Base-by-base conservation (phyloP, 2,113 vertebrate genomes). In the Oreochromis tanganicae region DNA sequence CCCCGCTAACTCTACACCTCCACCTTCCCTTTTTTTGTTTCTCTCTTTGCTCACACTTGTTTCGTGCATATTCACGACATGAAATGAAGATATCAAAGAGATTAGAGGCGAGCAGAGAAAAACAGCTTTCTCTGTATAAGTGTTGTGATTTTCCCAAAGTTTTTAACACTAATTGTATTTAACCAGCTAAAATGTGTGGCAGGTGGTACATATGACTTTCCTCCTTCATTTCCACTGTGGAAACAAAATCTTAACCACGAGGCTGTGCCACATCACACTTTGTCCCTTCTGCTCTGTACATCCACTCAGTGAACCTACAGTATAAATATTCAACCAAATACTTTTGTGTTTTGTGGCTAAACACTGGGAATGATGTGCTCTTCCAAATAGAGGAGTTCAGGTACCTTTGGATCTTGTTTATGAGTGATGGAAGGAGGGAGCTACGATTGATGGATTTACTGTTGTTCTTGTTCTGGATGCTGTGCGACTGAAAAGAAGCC, bases 401-500 rank as follows among this genome's bases (percentile, higher is more conserved):
- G 57, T 16, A 2, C 17, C 56, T 59, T 32, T 32, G 56, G 27
- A 61, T 61, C 27, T 32, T 9, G 16, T 61, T 61, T 0, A 0
- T 2, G 2, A 5, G 57, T 2, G 59, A 36, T 63, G 59, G 59
- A 19, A 63, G 32, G 59, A 61, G 12, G 24, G 4, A 7, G 4
- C 55, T 14, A 1, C 0, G 21, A 56, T 13, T 24, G n/a, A 24
- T 5, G n/a, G 10, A 57, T 27, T 24, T 4, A 27, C 12, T 57
- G 24, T 13, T 27, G 55, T 14, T 61, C 59, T 63, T 63, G 59
- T 36, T 63, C 29, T 63, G 59, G 59, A 36, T 0, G 32, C 17
- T 66, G 11, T n/a, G 32, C 4, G 4, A 34, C 32, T 36, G 17
- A 66, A 12, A 19, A 66, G 61, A n/a, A n/a, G 9, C 9, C 61